A percentile compares a stretch with the other conserved stretches of the same genome.
phyloP scores from a whole-genome alignment of 1,140 invertebrate species.

The Nymphalis io region DNA sequence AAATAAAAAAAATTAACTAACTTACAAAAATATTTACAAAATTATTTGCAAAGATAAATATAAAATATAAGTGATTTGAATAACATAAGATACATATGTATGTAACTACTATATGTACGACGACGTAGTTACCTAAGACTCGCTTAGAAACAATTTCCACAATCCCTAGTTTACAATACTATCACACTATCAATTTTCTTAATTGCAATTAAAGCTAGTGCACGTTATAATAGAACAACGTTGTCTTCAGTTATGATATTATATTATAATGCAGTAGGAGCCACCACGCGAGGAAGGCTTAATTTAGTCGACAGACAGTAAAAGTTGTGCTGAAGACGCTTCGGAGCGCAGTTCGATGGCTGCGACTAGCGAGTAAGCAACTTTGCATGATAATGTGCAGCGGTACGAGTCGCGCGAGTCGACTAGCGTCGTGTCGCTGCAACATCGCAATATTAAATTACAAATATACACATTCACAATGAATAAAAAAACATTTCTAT shows the following conservation, averaged over 20 bases:
- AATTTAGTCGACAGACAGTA: constrained; percentile 23
- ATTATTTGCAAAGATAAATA: too few species aligned
- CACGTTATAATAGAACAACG: neutral
- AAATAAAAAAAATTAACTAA: too few species aligned
- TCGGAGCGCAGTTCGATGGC: neutral
- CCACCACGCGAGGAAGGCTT: constrained; percentile 1
- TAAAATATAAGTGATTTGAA: too few species aligned
- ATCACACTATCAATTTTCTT: constrained; percentile 12
- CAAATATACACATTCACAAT: neutral
- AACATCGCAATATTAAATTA: neutral
- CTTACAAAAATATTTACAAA: too few species aligned
- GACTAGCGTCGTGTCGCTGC: neutral
- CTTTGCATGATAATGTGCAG: constrained; percentile 21
- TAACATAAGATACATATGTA: neutral
- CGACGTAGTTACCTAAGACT: too few species aligned
- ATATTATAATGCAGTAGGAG: neutral
- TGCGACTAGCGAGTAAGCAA: constrained; percentile 1
- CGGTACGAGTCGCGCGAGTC: neutral
- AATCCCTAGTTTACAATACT: neutral
- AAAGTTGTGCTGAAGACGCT: constrained; percentile 6
- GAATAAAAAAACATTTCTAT: too few species aligned
- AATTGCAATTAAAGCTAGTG: constrained; percentile 4
- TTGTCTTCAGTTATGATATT: neutral
- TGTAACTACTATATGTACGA: too few species aligned
- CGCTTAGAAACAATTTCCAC: neutral